Conservation (phyloP, 2,113 vertebrate genomes). For the Equus przewalskii region DNA sequence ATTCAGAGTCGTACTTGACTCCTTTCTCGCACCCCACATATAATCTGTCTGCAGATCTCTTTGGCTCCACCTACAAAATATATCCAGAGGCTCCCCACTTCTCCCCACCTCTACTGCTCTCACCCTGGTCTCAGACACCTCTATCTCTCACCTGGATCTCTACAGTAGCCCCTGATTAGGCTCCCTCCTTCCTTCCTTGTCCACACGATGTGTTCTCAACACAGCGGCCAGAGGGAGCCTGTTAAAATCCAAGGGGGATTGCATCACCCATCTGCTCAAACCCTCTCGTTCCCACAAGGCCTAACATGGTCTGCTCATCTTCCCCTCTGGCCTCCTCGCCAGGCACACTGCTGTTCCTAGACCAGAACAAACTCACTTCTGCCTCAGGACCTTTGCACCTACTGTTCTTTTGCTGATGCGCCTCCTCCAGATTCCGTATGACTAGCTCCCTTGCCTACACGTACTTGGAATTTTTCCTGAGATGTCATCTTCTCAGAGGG, state of each 20-base stretch:
- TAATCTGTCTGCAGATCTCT: not conserved
- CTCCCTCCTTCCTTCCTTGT: no score
- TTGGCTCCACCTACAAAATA: not conserved
- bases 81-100: rapidly evolving
- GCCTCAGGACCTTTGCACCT: slow-evolving; percentile 44
- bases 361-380: not conserved
- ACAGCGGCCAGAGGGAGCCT: not conserved
- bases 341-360: not conserved
- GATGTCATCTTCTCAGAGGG: not conserved
- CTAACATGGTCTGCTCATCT: not conserved
- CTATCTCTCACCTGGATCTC: not conserved
- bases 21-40: not conserved
- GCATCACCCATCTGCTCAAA: not conserved
- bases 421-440: not conserved
- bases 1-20: not conserved
- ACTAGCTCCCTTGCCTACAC: not conserved
- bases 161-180: not conserved
- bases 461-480: not conserved
- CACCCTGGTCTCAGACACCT: rapidly evolving
- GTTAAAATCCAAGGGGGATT: not conserved
- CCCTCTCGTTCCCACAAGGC: not conserved
- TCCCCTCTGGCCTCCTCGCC: not conserved
- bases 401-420: not conserved
- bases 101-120: not conserved
- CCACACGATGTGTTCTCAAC: not conserved